phyloP scores from a whole-genome alignment of 2,888 invertebrate species.

The Andrena flavipes region DNA sequence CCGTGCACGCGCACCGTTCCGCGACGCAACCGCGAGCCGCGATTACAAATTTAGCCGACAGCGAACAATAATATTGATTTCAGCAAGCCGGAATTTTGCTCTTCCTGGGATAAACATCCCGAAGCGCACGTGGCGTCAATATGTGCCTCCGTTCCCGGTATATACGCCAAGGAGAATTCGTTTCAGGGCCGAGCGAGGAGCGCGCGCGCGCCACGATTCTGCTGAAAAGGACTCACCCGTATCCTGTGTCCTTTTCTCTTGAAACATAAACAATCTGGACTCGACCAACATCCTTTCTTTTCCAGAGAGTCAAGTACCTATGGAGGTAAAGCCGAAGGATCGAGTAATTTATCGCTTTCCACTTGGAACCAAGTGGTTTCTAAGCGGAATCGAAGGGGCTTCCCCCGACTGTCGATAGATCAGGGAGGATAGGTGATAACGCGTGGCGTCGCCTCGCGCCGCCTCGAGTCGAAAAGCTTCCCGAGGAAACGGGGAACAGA shows the following conservation, averaged over 20 bases:
- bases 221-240: conserved; percentile 19
- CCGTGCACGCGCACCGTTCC: conserved; percentile 48
- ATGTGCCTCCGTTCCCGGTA: conserved; percentile 71
- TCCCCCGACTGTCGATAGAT: not conserved
- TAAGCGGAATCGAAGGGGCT: no score
- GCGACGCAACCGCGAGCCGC: conserved; percentile 53
- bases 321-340: no score
- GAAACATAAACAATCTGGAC: conserved; percentile 19
- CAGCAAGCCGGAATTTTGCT: conserved; percentile 79
- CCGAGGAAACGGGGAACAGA: not conserved
- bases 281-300: not conserved
- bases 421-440: not conserved
- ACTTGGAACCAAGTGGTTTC: no score
- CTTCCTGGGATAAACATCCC: conserved; percentile 81
- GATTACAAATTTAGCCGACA: conserved; percentile 78
- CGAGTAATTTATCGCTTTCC: no score
- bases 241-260: conserved; percentile 24
- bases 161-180: conserved; percentile 53
- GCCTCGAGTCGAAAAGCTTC: not conserved
- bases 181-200: conserved; percentile 64
- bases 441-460: not conserved
- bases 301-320: not conserved
- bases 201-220: conserved; percentile 8
- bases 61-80: conserved; percentile 83
- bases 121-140: conserved; percentile 81